A percentile compares a stretch with the other conserved stretches of the same genome.
Conservation (phyloP, 2,113 vertebrate genomes). For the Entomyzon cyanotis region DNA sequence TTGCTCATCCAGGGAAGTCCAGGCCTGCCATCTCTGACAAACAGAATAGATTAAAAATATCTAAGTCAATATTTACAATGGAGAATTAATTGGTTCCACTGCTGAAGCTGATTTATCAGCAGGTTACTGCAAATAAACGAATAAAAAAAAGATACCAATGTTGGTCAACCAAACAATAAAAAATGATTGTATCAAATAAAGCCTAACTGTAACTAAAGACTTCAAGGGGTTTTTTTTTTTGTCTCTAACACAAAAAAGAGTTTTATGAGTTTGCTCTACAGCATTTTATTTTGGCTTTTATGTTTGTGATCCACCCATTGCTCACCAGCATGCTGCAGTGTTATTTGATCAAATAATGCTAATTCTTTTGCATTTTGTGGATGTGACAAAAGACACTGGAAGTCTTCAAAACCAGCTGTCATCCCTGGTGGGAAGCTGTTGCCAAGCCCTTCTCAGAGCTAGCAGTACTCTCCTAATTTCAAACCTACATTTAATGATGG, state of each 20-base stretch:
- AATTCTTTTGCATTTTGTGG: neutral
- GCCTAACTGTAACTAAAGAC: neutral
- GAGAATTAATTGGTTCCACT: conserved; percentile 20
- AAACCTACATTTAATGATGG: neutral
- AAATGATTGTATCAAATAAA: neutral
- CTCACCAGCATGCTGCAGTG: neutral
- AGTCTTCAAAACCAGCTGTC: neutral
- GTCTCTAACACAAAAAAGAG: neutral
- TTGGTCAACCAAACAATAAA: neutral
- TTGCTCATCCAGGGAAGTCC: neutral
- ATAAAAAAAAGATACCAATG: neutral
- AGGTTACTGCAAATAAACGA: neutral
- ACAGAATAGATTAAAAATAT: neutral
- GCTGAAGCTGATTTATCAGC: conserved; percentile 18
- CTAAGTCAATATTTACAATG: conserved; percentile 16
- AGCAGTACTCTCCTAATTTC: neutral
- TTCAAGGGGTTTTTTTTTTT: neutral
- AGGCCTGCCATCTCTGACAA: neutral
- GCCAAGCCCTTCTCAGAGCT: neutral
- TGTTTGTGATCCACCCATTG: neutral
- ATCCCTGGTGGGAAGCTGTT: neutral
- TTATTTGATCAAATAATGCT: neutral
- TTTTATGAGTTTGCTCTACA: neutral
- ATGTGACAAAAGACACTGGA: neutral
- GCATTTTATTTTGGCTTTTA: neutral